Evolutionary conservation across 2,113 vertebrate genomes (phyloP).

Genomic region (cat (Felis catus)): DNA sequence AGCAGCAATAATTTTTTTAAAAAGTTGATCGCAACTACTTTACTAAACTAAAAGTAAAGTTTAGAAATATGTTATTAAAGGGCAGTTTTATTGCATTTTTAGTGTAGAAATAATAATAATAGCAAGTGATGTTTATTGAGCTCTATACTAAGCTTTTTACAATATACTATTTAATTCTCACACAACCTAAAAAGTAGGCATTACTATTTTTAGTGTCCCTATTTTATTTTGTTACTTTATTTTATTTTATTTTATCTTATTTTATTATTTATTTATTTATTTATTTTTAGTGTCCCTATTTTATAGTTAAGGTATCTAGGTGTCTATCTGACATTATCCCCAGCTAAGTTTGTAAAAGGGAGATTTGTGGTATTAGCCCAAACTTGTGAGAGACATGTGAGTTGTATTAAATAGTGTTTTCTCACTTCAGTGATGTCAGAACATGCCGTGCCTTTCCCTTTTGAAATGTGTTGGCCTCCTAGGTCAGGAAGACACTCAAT

Average conservation of each 20-base stretch:
- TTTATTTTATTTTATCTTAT: too few species aligned
- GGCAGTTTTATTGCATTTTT: not conserved
- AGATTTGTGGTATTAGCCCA: not conserved
- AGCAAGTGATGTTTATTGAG: not conserved
- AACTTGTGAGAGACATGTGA: slow-evolving; percentile 4
- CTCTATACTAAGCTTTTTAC: not conserved
- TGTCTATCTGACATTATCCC: not conserved
- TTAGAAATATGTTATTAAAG: not conserved
- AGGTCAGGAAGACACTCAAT: not conserved
- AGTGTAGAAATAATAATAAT: not conserved
- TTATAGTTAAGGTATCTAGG: not conserved
- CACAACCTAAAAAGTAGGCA: not conserved
- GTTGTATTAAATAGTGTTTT: slow-evolving; percentile 40
- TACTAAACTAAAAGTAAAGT: not conserved
- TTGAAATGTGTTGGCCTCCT: slow-evolving; percentile 29
- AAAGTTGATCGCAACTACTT: fast-evolving
- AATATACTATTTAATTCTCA: not conserved
- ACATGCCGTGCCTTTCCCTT: not conserved
- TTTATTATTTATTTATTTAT: too few species aligned
- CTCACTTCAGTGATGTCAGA: slow-evolving; percentile 44
- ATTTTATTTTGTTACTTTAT: too few species aligned
- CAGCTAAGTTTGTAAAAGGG: not conserved
- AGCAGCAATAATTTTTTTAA: not conserved
- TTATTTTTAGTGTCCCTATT: not conserved
- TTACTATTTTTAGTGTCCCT: not conserved